A percentile compares a stretch with the other conserved stretches of the same genome.
phyloP scores from a whole-genome alignment of 2,113 vertebrate species.

The Arenaria interpres region DNA sequence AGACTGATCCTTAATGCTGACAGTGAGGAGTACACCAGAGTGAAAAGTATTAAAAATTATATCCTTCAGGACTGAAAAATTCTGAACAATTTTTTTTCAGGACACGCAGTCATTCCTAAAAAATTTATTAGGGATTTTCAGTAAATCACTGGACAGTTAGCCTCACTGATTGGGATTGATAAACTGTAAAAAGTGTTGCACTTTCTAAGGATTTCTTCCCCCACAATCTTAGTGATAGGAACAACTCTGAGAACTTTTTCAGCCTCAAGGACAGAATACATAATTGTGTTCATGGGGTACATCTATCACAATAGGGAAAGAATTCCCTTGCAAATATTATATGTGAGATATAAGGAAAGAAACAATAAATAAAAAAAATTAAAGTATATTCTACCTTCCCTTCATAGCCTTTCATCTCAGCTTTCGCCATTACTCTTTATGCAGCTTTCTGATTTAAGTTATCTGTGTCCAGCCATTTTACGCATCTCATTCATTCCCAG shows the following conservation, averaged over 20 bases:
- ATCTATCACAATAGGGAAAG: not conserved
- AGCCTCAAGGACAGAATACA: conserved; percentile 19
- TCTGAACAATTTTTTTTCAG: not conserved
- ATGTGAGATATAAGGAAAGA: not conserved
- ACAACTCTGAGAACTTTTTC: not conserved
- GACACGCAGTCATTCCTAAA: not conserved
- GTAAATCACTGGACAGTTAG: conserved; percentile 40
- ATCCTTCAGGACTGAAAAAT: not conserved
- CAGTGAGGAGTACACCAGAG: not conserved
- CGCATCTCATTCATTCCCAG: not conserved
- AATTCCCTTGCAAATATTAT: conserved; percentile 5
- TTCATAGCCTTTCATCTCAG: not conserved
- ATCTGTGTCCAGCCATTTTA: not conserved
- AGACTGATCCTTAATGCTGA: not conserved
- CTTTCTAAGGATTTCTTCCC: not conserved
- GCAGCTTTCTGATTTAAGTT: no score
- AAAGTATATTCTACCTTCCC: not conserved
- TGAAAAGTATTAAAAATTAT: not conserved
- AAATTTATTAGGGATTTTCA: conserved; percentile 6
- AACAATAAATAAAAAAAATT: not conserved
- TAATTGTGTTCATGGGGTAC: not conserved
- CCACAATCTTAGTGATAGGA: not conserved
- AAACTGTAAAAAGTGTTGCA: not conserved
- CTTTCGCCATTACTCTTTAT: no score
- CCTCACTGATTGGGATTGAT: conserved; percentile 13